Conservation (phyloP, 2,797 vertebrate species). For the Pampus argenteus region DNA sequence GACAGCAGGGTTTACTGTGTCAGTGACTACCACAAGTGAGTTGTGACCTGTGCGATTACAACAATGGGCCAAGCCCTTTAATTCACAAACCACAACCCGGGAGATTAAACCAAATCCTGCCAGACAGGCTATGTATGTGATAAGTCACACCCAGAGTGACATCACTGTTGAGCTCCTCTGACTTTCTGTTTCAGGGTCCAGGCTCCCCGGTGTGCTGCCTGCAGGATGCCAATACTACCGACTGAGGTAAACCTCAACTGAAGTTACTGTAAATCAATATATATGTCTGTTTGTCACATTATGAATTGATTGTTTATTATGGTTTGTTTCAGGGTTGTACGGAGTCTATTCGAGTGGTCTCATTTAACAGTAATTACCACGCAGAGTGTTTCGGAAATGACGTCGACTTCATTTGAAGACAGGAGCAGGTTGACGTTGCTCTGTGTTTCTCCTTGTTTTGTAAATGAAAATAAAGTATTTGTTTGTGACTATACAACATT, state of each 20-base stretch:
- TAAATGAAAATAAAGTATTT: neutral
- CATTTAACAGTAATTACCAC: constrained; percentile 89
- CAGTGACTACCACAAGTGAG: constrained; percentile 93
- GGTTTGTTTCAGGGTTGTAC: constrained; percentile 87
- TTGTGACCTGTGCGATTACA: neutral
- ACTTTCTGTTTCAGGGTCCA: constrained; percentile 79
- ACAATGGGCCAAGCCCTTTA: constrained; percentile 40
- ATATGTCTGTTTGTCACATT: neutral
- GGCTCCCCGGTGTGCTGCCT: constrained; percentile 88
- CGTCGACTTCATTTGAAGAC: constrained; percentile 73
- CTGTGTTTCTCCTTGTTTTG: neutral
- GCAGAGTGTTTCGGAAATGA: constrained; percentile 89
- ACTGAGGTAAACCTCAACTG: constrained; percentile 82
- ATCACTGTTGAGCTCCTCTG: constrained; percentile 28
- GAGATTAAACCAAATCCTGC: constrained; percentile 25
- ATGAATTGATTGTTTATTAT: neutral
- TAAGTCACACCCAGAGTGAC: constrained; percentile 21
- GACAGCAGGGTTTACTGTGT: constrained; percentile 91
- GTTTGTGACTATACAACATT: neutral
- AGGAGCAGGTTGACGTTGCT: neutral
- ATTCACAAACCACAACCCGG: too few species aligned
- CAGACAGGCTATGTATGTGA: constrained; percentile 30
- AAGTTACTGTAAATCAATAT: neutral
- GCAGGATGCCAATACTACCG: constrained; percentile 88
- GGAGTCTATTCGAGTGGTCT: constrained; percentile 90